Evolutionary conservation across 2,797 vertebrate genomes (phyloP).

Genomic region (Urophycis tenuis): DNA sequence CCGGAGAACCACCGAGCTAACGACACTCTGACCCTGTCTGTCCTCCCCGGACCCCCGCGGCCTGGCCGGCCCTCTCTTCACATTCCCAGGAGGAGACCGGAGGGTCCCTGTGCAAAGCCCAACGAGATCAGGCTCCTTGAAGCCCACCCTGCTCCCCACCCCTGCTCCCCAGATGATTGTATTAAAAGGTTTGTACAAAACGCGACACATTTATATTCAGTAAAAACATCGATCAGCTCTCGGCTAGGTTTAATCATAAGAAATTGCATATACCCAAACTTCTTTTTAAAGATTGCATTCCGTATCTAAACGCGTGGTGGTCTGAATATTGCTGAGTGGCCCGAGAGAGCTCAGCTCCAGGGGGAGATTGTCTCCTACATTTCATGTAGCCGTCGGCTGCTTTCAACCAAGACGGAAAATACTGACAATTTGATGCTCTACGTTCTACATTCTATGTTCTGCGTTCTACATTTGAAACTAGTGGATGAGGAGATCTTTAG

Average conservation of each 20-base stretch:
- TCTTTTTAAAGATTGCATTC: slow-evolving; percentile 67
- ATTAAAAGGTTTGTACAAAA: slow-evolving; percentile 80
- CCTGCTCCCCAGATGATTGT: slow-evolving; percentile 67
- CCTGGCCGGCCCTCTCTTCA: slow-evolving; percentile 58
- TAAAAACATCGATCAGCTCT: slow-evolving; percentile 74
- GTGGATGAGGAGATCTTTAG: background rate
- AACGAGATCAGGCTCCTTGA: slow-evolving; percentile 20
- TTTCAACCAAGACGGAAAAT: background rate
- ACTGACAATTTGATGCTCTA: background rate
- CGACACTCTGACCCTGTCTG: slow-evolving; percentile 94
- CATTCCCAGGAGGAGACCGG: slow-evolving; percentile 95
- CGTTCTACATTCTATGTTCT: background rate
- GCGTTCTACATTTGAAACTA: background rate
- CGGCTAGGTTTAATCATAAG: slow-evolving; percentile 69
- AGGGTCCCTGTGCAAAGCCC: slow-evolving; percentile 71
- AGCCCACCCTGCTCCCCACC: slow-evolving; percentile 28
- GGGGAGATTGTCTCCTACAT: slow-evolving; percentile 73
- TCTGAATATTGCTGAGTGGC: slow-evolving; percentile 30
- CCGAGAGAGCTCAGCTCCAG: slow-evolving; percentile 68
- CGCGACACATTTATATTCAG: slow-evolving; percentile 69
- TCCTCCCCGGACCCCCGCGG: slow-evolving; percentile 57
- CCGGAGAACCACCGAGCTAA: background rate
- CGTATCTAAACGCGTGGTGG: slow-evolving; percentile 62
- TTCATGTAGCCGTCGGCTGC: slow-evolving; percentile 39
- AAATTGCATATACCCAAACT: slow-evolving; percentile 82